phyloP scores from a whole-genome alignment of 1,140 invertebrate genomes.

The Lithobius niger region DNA sequence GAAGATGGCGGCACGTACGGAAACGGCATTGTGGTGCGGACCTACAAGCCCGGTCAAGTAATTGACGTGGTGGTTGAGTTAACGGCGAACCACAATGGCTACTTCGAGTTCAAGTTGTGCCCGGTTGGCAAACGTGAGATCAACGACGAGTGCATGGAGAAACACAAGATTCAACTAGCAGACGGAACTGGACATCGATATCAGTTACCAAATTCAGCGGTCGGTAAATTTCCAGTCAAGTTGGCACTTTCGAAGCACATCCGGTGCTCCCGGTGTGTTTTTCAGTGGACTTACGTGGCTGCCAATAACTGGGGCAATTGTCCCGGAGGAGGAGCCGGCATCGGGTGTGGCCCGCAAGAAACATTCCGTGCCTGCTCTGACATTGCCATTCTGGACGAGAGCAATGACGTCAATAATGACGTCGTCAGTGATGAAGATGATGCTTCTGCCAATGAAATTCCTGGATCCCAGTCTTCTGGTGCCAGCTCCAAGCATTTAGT shows the following conservation, averaged over 20 bases:
- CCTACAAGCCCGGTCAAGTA: constrained; percentile 24
- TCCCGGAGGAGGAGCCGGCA: constrained; percentile 20
- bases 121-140: constrained; percentile 20
- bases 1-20: constrained; percentile 32
- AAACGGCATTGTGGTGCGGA: constrained; percentile 26
- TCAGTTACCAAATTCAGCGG: not conserved
- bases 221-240: not conserved
- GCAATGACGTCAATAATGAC: not conserved
- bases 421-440: not conserved
- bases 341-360: constrained; percentile 34
- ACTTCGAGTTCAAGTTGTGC: constrained; percentile 32
- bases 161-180: constrained; percentile 46
- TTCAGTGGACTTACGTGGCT: constrained; percentile 19
- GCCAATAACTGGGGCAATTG: constrained; percentile 32
- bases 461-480: too few relatives aligned
- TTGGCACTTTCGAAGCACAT: constrained; percentile 44
- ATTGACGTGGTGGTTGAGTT: constrained; percentile 30
- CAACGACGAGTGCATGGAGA: constrained; percentile 62
- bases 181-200: constrained; percentile 37
- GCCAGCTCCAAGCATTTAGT: too few relatives aligned
- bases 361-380: constrained; percentile 29
- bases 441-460: too few relatives aligned
- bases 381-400: constrained; percentile 16
- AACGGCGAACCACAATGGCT: constrained; percentile 36
- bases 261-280: constrained; percentile 52